Evolutionary conservation across 2,888 invertebrate species (phyloP).

Genomic region (Ganaspis brasiliensis): DNA sequence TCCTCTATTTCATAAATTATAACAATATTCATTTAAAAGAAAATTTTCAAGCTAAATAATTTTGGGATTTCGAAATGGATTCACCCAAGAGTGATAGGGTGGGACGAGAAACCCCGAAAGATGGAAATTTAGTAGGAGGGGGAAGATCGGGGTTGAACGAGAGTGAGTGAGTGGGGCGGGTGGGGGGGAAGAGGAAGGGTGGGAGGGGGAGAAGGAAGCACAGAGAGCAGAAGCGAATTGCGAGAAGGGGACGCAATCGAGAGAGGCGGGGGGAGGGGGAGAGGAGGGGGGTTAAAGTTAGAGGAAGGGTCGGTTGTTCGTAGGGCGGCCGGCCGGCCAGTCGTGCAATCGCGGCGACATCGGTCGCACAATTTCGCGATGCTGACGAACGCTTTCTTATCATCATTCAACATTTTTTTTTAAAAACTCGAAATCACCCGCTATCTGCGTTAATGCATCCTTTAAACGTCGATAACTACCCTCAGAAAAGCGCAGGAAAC

Average conservation of each 20-base stretch:
- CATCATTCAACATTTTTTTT: slow-evolving; percentile 22
- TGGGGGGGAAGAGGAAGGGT: slow-evolving; percentile 33
- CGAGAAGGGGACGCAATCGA: slow-evolving; percentile 48
- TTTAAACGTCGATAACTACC: slow-evolving; percentile 15
- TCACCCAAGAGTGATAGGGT: slow-evolving; percentile 29
- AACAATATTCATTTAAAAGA: slow-evolving; percentile 15
- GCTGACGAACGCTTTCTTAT: slow-evolving; percentile 5
- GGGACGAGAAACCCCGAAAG: slow-evolving; percentile 44
- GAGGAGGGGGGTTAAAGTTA: slow-evolving; percentile 62
- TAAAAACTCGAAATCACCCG: not conserved
- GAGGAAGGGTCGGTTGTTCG: slow-evolving; percentile 61
- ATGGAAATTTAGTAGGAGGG: slow-evolving; percentile 45
- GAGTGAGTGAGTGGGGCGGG: not conserved
- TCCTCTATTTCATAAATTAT: too few relatives aligned
- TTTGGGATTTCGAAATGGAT: slow-evolving; percentile 6
- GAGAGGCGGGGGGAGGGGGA: slow-evolving; percentile 49
- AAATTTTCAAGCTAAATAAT: slow-evolving; percentile 10
- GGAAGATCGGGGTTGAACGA: slow-evolving; percentile 42
- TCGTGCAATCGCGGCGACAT: slow-evolving; percentile 69
- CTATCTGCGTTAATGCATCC: slow-evolving; percentile 2
- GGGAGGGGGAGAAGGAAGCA: slow-evolving; percentile 47
- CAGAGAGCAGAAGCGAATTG: slow-evolving; percentile 49
- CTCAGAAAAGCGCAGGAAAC: slow-evolving; percentile 23
- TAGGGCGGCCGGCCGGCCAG: slow-evolving; percentile 75
- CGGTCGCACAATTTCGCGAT: slow-evolving; percentile 36